Evolutionary conservation across 2,888 invertebrate species (phyloP).

Genomic region (Dascillus cervinus): DNA sequence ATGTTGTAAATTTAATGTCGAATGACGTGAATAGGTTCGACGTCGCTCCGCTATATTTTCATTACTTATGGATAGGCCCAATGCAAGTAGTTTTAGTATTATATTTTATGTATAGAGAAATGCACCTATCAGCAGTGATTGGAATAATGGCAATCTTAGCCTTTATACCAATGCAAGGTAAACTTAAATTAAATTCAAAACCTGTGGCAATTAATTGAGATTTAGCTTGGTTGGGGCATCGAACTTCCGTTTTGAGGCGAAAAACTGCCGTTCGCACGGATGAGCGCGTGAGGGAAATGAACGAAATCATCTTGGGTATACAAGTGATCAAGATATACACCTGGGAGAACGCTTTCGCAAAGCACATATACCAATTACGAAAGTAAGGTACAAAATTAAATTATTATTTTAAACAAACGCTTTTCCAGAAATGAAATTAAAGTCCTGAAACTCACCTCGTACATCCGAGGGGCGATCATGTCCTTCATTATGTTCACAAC

Average conservation of each 20-base stretch:
- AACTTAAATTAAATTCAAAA: background rate
- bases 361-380: slow-evolving; percentile 41
- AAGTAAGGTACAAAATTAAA: slow-evolving; percentile 19
- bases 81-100: slow-evolving; percentile 54
- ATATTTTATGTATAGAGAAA: slow-evolving; percentile 46
- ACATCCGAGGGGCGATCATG: slow-evolving; percentile 57
- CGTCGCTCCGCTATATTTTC: slow-evolving; percentile 56
- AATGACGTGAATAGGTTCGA: slow-evolving; percentile 72
- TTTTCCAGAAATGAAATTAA: slow-evolving; percentile 44
- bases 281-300: slow-evolving; percentile 75
- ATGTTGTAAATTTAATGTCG: slow-evolving; percentile 61
- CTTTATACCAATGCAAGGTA: slow-evolving; percentile 56
- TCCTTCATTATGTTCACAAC: slow-evolving; percentile 69
- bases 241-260: slow-evolving; percentile 43
- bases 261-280: slow-evolving; percentile 73
- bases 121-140: slow-evolving; percentile 42
- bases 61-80: slow-evolving; percentile 68
- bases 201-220: slow-evolving; percentile 1
- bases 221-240: slow-evolving; percentile 46
- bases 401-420: slow-evolving; percentile 1
- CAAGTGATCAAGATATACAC: slow-evolving; percentile 93
- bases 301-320: slow-evolving; percentile 82
- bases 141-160: slow-evolving; percentile 48
- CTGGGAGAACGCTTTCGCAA: slow-evolving; percentile 81
- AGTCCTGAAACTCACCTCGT: slow-evolving; percentile 50